Base-by-base conservation (phyloP, 2,797 vertebrate species). In the Myripristis murdjan region DNA sequence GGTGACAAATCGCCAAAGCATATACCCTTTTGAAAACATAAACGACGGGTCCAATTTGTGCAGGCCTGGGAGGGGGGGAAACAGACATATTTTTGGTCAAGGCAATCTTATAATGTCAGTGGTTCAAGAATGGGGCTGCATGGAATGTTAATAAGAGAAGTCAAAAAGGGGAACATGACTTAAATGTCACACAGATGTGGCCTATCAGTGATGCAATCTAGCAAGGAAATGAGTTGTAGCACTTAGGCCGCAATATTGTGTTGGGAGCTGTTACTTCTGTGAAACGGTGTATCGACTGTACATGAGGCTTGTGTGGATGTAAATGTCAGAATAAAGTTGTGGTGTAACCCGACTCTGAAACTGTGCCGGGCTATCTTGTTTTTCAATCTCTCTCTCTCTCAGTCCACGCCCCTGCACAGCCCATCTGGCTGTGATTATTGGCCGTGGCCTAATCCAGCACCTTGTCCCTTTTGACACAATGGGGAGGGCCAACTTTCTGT, bases 391-490 rank as follows among this genome's bases (percentile, higher is more conserved):
- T 22, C 77, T 75, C 75, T 39, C 53, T 70, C 84, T 37, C 61
- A 8, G n/a, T 46, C 26, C 79, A 87, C 77, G 46, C 85, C 87
- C 81, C 79, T 81, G 73, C 62, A 82, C 77, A 61, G 57, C 84
- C 95, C 95, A 95, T 95, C 93, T 94, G 94, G 86, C 88, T 89
- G 83, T 83, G 89, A 93, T 93, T 93, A 92, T 91, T 92, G 86
- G 91, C 89, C 70, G 28, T 65, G 76, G 89, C 82, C 88, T 94
- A 91, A 90, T 91, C 89, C 89, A 88, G 78, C 72, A 68, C 75
- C 70, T 71, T 90, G 86, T 83, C 90, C 85, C 81, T 81, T 89
- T 81, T 84, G 84, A 93, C 90, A 92, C 92, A 92, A 83, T 79
- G 68, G 80, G 66, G 80, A 73, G 84, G 87, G 87, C 77, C 85